Conservation (phyloP, 1,140 invertebrate species). For the Condylostylus longicornis region DNA sequence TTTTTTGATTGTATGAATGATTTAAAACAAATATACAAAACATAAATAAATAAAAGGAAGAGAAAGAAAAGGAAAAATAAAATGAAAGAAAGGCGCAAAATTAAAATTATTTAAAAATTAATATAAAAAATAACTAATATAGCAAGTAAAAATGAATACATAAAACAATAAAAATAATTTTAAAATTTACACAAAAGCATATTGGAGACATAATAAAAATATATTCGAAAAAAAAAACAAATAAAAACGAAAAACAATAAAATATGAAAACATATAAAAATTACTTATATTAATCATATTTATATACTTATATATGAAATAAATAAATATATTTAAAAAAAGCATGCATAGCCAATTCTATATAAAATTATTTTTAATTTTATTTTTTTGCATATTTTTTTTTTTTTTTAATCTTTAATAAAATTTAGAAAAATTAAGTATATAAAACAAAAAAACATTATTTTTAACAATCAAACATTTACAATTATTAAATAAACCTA, state of each 20-base stretch:
- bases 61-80: conserved; percentile 15
- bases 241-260: neutral
- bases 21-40: neutral
- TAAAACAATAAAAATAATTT: neutral
- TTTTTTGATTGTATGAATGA: neutral
- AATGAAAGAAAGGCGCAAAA: no score
- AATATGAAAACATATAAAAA: neutral
- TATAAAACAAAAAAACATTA: no score
- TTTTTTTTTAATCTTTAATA: no score
- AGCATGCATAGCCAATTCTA: no score
- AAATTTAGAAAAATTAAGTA: no score
- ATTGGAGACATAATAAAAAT: neutral
- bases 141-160: neutral
- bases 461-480: no score
- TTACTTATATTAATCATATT: neutral
- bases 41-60: no score
- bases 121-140: no score
- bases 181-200: neutral
- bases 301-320: neutral
- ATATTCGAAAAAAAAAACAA: neutral
- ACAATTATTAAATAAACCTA: no score
- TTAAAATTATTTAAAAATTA: no score
- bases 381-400: no score
- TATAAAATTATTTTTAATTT: no score
- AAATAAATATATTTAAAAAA: neutral